A percentile compares a stretch with the other conserved stretches of the same genome.
These are phyloP conservation scores for Poeciliopsis paucimaculata DNA, from an alignment of 2,797 vertebrate species.

Conservation along the genomic window DNA sequence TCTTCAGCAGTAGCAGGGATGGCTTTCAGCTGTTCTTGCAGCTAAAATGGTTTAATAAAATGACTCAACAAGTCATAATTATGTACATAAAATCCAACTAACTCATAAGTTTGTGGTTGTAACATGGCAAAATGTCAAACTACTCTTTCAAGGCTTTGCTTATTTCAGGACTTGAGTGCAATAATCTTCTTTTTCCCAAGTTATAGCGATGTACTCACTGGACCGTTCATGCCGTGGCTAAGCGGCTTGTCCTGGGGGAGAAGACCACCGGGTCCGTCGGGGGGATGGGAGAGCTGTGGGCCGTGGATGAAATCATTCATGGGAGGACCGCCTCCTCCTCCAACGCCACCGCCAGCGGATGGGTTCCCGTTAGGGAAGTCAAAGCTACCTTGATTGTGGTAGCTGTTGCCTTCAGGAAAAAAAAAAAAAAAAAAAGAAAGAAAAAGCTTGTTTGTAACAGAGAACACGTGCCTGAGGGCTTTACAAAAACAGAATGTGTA, in stretches of 20 bases:
- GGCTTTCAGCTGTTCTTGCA: not conserved
- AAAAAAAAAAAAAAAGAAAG: slow-evolving; percentile 2
- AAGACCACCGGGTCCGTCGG: slow-evolving; percentile 93
- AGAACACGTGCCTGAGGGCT: slow-evolving; percentile 19
- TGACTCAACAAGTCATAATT: not conserved
- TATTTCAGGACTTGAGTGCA: not conserved
- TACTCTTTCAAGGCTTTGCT: not conserved
- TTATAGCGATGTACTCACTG: slow-evolving; percentile 83
- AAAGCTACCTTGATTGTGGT: slow-evolving; percentile 95
- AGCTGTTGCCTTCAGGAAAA: slow-evolving; percentile 88
- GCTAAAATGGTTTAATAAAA: not conserved
- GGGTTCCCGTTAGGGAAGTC: slow-evolving; percentile 96
- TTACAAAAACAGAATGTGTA: slow-evolving; percentile 36
- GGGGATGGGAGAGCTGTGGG: slow-evolving; percentile 96
- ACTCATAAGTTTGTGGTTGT: not conserved
- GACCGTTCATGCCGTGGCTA: slow-evolving; percentile 92
- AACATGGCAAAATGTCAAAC: not conserved
- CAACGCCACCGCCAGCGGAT: slow-evolving; percentile 82
- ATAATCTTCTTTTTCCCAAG: not conserved
- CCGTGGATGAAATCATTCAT: slow-evolving; percentile 99
- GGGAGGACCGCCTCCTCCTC: slow-evolving; percentile 79
- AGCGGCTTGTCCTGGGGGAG: slow-evolving; percentile 94
- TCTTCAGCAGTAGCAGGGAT: not conserved
- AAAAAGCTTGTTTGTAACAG: slow-evolving; percentile 9
- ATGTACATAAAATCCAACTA: not conserved